Base-by-base conservation (phyloP, 30 jellyfish, hydroid and myxozoan species). In the Pelagia noctiluca region DNA sequence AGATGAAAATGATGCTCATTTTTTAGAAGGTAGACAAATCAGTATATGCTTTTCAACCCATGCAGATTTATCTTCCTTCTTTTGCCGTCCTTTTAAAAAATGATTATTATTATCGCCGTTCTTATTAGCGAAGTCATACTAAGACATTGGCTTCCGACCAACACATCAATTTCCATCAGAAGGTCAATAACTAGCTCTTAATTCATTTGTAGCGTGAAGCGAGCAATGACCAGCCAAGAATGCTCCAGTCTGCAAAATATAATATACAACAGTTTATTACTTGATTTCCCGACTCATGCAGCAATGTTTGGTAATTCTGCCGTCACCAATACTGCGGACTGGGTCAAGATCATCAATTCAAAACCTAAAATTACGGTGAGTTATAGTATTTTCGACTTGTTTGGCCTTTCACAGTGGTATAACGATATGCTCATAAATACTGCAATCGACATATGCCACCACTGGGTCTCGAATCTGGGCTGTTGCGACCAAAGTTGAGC, bases 281-380 rank as follows among this genome's bases (percentile, higher is more conserved):
- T 71, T 3, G 75, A 77, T 23, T 63, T 94, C 34, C 97, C 99
- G 4, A 53, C 97, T 11, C 99, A 88, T 35, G 96, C 88, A 13
- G 97, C 96, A 19, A 74, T 95, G 82, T 94, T 82, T 83, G 99
- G 99, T 21, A 87, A 88, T 49, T 82, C 97, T 0, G 86, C 88
- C 0, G 97, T 76, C 2, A 78, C 90, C 11, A 83, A 81, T 83
- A 64, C 92, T 1, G 99, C 90, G 2, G 96, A 89, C 31, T 94
- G 99, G 99, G 94, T 94, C 70, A 78, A 72, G 19, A 88, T 94
- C 47, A 52, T 94, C 74, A 84, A 83, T 65, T 57, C 35, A 63
- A 78, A 76, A 61, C 96, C 99, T 0, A 79, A 78, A 30, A 42
- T 75, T 37, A 30, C 87, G 66, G 99, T 94, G 42, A 77, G 96